Evolutionary conservation across 2,888 invertebrate species (phyloP).

Genomic region (Xiphydria camelus): DNA sequence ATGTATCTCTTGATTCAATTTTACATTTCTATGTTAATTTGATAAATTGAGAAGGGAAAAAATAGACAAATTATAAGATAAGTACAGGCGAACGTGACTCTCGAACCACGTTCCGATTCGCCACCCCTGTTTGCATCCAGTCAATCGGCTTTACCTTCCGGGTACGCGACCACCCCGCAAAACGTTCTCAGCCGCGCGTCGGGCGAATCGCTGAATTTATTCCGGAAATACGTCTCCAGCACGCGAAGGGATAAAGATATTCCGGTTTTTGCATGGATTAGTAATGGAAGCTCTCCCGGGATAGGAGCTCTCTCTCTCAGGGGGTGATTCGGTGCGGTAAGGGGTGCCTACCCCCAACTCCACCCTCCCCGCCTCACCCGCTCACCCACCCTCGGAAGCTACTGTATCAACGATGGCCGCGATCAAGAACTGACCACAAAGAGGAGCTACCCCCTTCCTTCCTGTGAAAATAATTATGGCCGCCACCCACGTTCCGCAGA

Average conservation of each 20-base stretch:
- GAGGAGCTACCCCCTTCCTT: slow-evolving; percentile 18
- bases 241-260: slow-evolving; percentile 55
- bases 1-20: no score
- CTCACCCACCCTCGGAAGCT: slow-evolving; percentile 13
- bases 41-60: no score
- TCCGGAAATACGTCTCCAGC: slow-evolving; percentile 56
- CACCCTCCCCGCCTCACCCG: slow-evolving; percentile 24
- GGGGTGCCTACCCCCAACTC: slow-evolving; percentile 34
- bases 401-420: slow-evolving; percentile 32
- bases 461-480: slow-evolving; percentile 25
- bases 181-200: no score
- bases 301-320: slow-evolving; percentile 49
- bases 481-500: no score
- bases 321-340: slow-evolving; percentile 44
- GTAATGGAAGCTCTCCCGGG: slow-evolving; percentile 57
- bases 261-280: slow-evolving; percentile 58
- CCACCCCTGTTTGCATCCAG: no score
- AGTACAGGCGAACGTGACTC: no score
- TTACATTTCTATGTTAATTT: no score
- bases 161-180: no score
- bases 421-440: slow-evolving; percentile 32
- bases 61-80: no score
- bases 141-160: no score
- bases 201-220: slow-evolving; percentile 49
- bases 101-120: no score